Evolutionary conservation across 2,888 invertebrate genomes (phyloP), one percentile per base, ranked within the genome.

Genomic region (Cataglyphis livida): DNA sequence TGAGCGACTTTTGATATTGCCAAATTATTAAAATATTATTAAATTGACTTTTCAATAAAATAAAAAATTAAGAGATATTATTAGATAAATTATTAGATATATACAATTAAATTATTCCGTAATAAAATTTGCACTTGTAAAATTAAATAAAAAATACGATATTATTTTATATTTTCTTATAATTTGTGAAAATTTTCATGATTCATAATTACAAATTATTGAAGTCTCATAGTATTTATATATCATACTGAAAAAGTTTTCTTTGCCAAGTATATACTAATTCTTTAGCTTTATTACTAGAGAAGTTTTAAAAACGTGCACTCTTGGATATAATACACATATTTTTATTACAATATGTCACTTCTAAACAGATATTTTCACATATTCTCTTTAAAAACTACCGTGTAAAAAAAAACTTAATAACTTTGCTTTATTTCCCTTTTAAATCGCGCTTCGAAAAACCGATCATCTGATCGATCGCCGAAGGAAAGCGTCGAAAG

Each of bases 391-490:
- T 35, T n/a, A 32, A 21, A 21, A 21, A 28, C 12, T 15, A 18
- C 2, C 5, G 12, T 38, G 4, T 25, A 32, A 32, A 32, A 32
- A 32, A 32, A 59, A 28, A 61, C 7, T 61, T 18, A 0, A 32
- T 1, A 18, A 61, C 18, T 28, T 59, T 1, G 4, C 28, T 4
- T 7, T 51, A 32, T 9, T 32, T 35, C 28, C 28, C 15, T 59
- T 15, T 25, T n/a, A 44, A 44, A 62, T 65, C n/a, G 6, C 9
- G 18, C 18, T n/a, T n/a, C 10, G 21, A 15, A 15, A 25, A 57
- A 65, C 48, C 59, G 57, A 54, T 38, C 57, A 75, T n/a, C 41
- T 32, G 75, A 54, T 68, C 41, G 61, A 66, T 78, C 57, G 44
- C 38, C 15, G 48, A 57, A 68, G n/a, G 48, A 57, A 54, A 35